Percentiles rank a stretch among this genome's conserved stretches.
Evolutionary conservation across 2,797 vertebrate species (phyloP).

Genomic region (Cheirogaleus major): DNA sequence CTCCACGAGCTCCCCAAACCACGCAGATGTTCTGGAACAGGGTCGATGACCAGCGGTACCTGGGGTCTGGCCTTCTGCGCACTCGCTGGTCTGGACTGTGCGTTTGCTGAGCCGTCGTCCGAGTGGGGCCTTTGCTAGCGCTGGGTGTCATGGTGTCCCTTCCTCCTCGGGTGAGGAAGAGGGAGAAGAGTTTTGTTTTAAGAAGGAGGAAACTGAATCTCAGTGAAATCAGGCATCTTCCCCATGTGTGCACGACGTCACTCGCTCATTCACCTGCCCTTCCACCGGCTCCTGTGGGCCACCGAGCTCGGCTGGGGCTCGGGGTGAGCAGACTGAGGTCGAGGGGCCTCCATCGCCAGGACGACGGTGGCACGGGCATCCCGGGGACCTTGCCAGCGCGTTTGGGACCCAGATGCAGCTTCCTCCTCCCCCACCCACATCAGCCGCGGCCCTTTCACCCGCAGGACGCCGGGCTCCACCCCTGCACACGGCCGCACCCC

Average conservation of each 20-base stretch:
- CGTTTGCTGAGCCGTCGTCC: accelerated
- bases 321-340: accelerated
- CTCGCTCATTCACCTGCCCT: not conserved
- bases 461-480: accelerated
- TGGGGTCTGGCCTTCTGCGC: accelerated
- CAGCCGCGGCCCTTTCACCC: accelerated
- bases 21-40: too few relatives aligned
- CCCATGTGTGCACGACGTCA: accelerated
- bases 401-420: too few relatives aligned
- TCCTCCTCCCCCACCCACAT: too few relatives aligned
- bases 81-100: accelerated
- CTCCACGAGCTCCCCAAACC: not conserved
- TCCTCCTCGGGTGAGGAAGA: accelerated
- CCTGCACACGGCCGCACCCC: accelerated
- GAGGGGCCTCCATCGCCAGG: accelerated
- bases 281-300: accelerated
- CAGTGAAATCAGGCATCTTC: accelerated
- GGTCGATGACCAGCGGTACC: accelerated
- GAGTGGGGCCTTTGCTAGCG: accelerated
- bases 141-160: accelerated
- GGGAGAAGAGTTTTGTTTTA: not conserved
- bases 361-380: accelerated
- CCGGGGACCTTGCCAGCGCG: accelerated
- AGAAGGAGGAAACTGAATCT: accelerated
- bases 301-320: not conserved